Evolutionary conservation across 2,888 invertebrate species (phyloP).

Genomic region (Eulithis prunata): DNA sequence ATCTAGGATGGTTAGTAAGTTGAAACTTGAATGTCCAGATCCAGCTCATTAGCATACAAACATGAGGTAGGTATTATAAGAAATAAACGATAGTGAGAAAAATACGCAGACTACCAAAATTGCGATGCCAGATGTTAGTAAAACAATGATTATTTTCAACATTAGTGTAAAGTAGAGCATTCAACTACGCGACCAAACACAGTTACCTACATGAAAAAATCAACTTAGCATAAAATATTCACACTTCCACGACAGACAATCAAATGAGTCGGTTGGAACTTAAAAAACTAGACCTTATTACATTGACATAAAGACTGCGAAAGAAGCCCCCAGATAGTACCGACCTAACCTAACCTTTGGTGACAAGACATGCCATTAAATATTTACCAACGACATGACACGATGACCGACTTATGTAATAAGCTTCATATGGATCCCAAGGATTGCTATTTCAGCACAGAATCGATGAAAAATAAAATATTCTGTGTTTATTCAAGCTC

Average conservation of each 20-base stretch:
- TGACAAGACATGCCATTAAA: conserved; percentile 25
- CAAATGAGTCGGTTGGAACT: conserved; percentile 2
- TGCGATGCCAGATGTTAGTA: too few relatives aligned
- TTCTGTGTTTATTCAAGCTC: neutral
- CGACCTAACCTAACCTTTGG: conserved; percentile 23
- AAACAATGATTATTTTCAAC: too few relatives aligned
- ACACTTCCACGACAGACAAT: neutral
- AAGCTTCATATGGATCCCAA: neutral
- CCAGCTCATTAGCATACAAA: too few relatives aligned
- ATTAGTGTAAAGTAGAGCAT: conserved; percentile 2
- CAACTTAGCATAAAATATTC: conserved; percentile 19
- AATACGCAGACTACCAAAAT: too few relatives aligned
- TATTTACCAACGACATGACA: conserved; percentile 29
- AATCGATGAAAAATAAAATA: conserved; percentile 18
- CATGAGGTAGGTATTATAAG: too few relatives aligned
- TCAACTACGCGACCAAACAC: conserved; percentile 1
- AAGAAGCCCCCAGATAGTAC: conserved; percentile 7
- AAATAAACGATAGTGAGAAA: too few relatives aligned
- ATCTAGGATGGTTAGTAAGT: too few relatives aligned
- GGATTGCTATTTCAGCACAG: conserved; percentile 22
- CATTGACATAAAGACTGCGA: conserved; percentile 7
- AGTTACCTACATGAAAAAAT: conserved; percentile 7
- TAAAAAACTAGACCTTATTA: conserved; percentile 11
- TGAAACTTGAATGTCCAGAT: too few relatives aligned
- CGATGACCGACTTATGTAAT: conserved; percentile 35